Conservation (phyloP, 1,140 invertebrate genomes). For the Oryctes rhinoceros region DNA sequence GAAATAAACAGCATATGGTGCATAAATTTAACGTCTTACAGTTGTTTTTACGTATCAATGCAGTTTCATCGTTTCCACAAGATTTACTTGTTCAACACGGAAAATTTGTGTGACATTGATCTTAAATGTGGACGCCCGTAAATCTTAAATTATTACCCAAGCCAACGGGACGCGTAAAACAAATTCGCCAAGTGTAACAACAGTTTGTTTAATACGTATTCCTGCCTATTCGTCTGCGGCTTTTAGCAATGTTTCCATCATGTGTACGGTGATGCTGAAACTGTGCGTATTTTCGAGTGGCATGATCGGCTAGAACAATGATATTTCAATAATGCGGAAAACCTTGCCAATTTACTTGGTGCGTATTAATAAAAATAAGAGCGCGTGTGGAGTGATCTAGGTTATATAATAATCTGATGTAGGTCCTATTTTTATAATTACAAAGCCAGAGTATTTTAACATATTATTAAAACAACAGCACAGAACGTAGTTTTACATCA, state of each 20-base stretch:
- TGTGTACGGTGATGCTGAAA: background rate
- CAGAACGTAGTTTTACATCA: no score
- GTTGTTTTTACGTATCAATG: conserved; percentile 23
- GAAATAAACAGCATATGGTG: background rate
- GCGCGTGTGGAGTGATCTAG: background rate
- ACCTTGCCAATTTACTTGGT: background rate
- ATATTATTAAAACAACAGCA: no score
- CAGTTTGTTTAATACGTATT: background rate
- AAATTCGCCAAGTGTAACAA: background rate
- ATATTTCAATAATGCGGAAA: conserved; percentile 2
- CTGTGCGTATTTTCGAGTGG: background rate
- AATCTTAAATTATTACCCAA: background rate
- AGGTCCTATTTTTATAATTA: no score
- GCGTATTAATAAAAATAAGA: background rate
- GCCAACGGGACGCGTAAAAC: conserved; percentile 4
- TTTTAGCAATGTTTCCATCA: background rate
- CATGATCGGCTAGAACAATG: background rate
- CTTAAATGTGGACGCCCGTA: background rate
- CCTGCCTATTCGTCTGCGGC: no score
- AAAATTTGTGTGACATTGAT: conserved; percentile 29
- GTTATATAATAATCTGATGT: background rate
- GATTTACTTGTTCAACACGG: conserved; percentile 19
- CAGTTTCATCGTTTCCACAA: background rate
- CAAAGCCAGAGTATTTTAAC: no score
- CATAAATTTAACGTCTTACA: conserved; percentile 3